Evolutionary conservation across 2,888 invertebrate species (phyloP).

Genomic region (Helobdella robusta): DNA sequence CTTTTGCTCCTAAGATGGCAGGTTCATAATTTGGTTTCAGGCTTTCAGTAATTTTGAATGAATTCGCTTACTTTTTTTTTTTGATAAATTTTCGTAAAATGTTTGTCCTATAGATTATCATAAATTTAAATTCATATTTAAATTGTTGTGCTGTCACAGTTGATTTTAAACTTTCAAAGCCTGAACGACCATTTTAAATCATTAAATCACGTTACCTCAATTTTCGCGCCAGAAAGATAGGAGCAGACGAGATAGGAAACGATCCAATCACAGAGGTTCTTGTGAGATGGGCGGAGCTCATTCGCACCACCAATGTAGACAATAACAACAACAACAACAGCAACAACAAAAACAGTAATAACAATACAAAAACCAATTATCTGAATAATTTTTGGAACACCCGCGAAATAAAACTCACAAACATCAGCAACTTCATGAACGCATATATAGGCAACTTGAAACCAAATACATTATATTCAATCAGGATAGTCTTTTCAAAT

Average conservation of each 20-base stretch:
- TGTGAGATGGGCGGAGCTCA: not conserved
- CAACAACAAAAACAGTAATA: no score
- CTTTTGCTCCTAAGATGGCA: conserved; percentile 12
- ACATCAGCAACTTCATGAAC: not conserved
- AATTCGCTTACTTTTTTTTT: not conserved
- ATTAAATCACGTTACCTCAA: not conserved
- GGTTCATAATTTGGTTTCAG: not conserved
- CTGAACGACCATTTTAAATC: not conserved
- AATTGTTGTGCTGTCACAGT: no score
- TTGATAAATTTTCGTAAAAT: not conserved
- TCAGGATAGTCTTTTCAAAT: not conserved
- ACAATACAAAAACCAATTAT: not conserved
- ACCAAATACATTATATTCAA: not conserved
- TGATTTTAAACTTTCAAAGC: no score
- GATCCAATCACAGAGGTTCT: not conserved
- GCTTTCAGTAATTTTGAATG: not conserved
- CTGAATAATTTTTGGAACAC: not conserved
- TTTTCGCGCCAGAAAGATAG: not conserved
- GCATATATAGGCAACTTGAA: not conserved
- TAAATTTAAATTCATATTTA: not conserved
- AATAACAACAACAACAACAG: not conserved
- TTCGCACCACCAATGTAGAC: not conserved
- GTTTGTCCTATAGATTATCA: not conserved
- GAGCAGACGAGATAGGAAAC: not conserved
- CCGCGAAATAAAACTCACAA: not conserved